Base-by-base conservation (phyloP, 2,797 vertebrate genomes). In the Siniperca scherzeri region DNA sequence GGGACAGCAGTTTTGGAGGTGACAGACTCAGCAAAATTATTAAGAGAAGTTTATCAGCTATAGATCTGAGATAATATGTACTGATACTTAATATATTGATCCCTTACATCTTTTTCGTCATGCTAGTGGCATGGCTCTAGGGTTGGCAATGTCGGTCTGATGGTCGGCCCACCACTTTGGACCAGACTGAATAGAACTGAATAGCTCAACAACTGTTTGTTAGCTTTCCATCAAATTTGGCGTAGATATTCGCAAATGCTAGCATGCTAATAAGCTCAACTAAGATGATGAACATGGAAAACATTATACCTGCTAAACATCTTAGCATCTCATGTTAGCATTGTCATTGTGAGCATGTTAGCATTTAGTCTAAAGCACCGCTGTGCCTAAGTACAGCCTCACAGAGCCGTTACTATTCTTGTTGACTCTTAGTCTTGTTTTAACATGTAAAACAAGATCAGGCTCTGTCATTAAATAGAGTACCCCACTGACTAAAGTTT, bases 21-120 rank as follows among this genome's bases (percentile, higher is more conserved):
- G 81, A 82, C 40, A 48, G 70, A 71, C 82, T 89, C 85, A 76
- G 79, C 72, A 75, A 33, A 83, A 83, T 70, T 42, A 78, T 64
- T 17, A 70, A 33, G 75, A 52, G 74, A 71, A 42, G 75, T 84
- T 81, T 8, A 83, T 77, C 64, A 72, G 13, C 65, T 27, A 38
- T 67, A 65, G 40, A 79, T 77, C 71, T 27, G 16, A 53, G 59
- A 42, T 70, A 25, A 67, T 21, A 40, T 44, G 48, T 42, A 59
- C 1, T 50, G 52, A 67, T 55, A 17, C 57, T 48, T 30, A 30
- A 2, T 30, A 30, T 3, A 30, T 61, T 70, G 62, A 82, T 52
- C 67, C 38, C 13, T 38, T 21, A 33, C n/a, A 44, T 44, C 65
- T 48, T 75, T 73, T 52, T 13, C 14, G 25, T 56, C 21, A 72